These are phyloP conservation scores for Mactra quadrangularis DNA, from an alignment of 1,140 invertebrate genomes.

Conservation along the genomic window DNA sequence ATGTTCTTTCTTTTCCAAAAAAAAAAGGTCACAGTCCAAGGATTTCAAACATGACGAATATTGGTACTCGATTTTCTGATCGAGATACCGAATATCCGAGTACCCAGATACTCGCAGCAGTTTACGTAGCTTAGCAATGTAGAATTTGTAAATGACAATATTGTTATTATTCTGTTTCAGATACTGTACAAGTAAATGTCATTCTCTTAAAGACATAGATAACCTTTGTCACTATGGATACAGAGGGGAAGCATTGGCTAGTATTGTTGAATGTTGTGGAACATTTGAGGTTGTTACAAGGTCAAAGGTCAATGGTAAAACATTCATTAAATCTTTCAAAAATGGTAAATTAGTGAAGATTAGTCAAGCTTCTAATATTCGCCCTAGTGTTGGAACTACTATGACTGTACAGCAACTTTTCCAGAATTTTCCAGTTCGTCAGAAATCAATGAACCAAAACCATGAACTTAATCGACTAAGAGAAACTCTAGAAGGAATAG, in stretches of 20 bases:
- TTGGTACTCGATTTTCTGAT: too few species aligned
- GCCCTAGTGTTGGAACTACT: conserved; percentile 87
- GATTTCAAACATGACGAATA: too few species aligned
- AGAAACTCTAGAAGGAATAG: conserved; percentile 85
- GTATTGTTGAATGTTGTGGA: conserved; percentile 85
- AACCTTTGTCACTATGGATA: conserved; percentile 86
- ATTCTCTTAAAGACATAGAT: conserved; percentile 84
- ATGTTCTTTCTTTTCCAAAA: too few species aligned
- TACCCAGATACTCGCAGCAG: too few species aligned
- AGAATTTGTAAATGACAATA: too few species aligned
- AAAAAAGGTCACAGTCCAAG: too few species aligned
- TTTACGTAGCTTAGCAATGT: too few species aligned
- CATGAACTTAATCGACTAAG: conserved; percentile 86
- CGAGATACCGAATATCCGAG: too few species aligned
- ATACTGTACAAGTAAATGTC: conserved; percentile 88
- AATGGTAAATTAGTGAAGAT: conserved; percentile 81
- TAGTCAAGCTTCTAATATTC: conserved; percentile 74
- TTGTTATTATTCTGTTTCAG: conserved; percentile 74
- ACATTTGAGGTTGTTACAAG: conserved; percentile 86
- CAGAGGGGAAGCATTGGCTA: conserved; percentile 88
- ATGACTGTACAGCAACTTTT: conserved; percentile 87
- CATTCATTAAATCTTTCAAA: conserved; percentile 84
- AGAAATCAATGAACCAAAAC: conserved; percentile 84
- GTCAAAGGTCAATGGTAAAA: conserved; percentile 80
- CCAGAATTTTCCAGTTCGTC: conserved; percentile 87